Conservation (phyloP, 2,797 vertebrate species). For the Sebastes minor region DNA sequence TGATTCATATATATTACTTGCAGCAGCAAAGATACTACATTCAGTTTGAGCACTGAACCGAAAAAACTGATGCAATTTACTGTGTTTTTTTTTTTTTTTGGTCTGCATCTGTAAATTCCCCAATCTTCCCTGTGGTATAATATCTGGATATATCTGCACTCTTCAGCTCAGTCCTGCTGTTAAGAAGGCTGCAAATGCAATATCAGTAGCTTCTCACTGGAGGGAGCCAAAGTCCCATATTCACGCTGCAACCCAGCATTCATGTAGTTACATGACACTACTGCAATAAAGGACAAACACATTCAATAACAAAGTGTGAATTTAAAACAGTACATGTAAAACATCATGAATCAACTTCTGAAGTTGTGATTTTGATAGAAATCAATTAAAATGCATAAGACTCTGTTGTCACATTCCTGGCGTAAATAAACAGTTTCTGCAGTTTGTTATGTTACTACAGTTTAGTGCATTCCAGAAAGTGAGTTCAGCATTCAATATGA, state of each 20-base stretch:
- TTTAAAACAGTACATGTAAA: not conserved
- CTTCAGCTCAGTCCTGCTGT: not conserved
- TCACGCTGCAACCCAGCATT: not conserved
- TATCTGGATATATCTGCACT: not conserved
- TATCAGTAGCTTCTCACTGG: constrained; percentile 25
- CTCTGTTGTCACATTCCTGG: not conserved
- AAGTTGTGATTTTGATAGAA: not conserved
- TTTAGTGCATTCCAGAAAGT: not conserved
- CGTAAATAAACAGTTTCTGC: not conserved
- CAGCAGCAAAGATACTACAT: not conserved
- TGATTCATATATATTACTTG: not conserved
- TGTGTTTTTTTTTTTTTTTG: not conserved
- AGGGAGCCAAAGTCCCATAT: constrained; percentile 38
- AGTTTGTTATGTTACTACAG: not conserved
- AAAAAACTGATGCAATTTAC: not conserved
- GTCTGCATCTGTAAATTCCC: not conserved
- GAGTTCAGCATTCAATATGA: not conserved
- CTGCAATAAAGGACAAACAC: not conserved
- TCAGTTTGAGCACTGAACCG: not conserved
- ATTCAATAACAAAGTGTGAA: not conserved
- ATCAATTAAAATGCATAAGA: not conserved
- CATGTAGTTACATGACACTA: not conserved
- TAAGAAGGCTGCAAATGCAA: constrained; percentile 1
- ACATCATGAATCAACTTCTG: not conserved
- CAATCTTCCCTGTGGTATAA: not conserved